These are phyloP conservation scores for Linepithema humile DNA, from an alignment of 1,140 invertebrate genomes.

Conservation along the genomic window DNA sequence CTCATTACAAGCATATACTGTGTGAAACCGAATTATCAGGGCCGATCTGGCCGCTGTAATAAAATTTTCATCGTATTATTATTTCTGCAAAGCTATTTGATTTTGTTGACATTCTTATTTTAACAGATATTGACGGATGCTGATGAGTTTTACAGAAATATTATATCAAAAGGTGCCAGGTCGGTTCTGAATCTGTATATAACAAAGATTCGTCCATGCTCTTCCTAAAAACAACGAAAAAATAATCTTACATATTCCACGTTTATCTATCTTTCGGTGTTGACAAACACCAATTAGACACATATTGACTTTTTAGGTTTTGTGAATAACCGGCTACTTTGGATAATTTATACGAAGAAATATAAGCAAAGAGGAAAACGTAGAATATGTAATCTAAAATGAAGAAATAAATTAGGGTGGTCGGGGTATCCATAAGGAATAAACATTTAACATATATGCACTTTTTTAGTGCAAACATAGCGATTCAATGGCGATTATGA, in stretches of 20 bases:
- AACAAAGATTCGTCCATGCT: conserved; percentile 67
- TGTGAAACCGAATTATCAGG: conserved; percentile 51
- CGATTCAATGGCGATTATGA: neutral
- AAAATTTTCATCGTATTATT: neutral
- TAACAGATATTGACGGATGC: conserved; percentile 25
- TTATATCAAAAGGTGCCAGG: conserved; percentile 65
- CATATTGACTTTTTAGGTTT: neutral
- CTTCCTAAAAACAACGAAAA: conserved; percentile 66
- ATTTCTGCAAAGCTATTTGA: neutral
- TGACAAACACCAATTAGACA: neutral
- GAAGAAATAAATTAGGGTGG: conserved; percentile 49
- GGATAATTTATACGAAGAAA: neutral
- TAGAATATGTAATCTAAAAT: conserved; percentile 58
- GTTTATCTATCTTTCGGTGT: conserved; percentile 32
- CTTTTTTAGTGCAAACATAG: conserved; percentile 16
- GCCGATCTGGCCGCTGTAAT: conserved; percentile 64
- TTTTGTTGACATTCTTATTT: conserved; percentile 12
- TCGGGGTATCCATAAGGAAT: conserved; percentile 35
- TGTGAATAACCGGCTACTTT: neutral
- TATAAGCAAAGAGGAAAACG: conserved; percentile 37
- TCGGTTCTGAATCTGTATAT: conserved; percentile 73
- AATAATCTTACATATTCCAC: conserved; percentile 61
- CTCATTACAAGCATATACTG: neutral
- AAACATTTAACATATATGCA: conserved; percentile 54
- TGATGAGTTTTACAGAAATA: neutral